Conservation (phyloP, 2,113 vertebrate species). For the Rhea americana region DNA sequence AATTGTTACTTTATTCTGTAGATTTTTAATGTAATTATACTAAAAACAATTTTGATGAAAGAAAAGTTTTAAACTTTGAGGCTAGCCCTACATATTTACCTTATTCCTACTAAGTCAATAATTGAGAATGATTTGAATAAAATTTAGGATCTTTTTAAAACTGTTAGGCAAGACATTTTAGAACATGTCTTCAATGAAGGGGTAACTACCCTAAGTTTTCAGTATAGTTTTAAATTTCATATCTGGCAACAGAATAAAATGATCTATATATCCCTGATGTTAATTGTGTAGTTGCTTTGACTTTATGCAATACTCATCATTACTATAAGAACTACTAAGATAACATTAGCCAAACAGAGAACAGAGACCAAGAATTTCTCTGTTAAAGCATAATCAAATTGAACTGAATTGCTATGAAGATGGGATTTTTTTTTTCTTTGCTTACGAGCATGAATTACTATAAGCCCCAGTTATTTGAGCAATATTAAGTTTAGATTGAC, state of each 20-base stretch:
- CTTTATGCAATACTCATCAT: neutral
- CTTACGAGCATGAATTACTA: neutral
- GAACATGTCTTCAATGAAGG: neutral
- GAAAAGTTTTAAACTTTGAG: neutral
- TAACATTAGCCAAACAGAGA: neutral
- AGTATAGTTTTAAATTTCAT: neutral
- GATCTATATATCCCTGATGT: neutral
- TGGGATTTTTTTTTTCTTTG: neutral
- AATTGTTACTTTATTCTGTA: neutral
- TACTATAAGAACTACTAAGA: neutral
- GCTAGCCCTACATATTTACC: neutral
- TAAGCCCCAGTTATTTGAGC: neutral
- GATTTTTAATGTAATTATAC: neutral
- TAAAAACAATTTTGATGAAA: neutral
- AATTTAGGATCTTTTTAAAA: neutral
- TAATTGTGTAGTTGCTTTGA: neutral
- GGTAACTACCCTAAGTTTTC: neutral
- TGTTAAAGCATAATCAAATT: neutral
- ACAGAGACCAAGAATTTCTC: neutral
- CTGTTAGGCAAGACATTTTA: neutral
- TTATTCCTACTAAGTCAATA: neutral
- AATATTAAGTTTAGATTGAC: neutral
- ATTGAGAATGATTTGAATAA: neutral
- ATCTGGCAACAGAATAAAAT: neutral
- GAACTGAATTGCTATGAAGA: neutral